phyloP scores from a whole-genome alignment of 2,113 vertebrate species.

The Rhea americana region DNA sequence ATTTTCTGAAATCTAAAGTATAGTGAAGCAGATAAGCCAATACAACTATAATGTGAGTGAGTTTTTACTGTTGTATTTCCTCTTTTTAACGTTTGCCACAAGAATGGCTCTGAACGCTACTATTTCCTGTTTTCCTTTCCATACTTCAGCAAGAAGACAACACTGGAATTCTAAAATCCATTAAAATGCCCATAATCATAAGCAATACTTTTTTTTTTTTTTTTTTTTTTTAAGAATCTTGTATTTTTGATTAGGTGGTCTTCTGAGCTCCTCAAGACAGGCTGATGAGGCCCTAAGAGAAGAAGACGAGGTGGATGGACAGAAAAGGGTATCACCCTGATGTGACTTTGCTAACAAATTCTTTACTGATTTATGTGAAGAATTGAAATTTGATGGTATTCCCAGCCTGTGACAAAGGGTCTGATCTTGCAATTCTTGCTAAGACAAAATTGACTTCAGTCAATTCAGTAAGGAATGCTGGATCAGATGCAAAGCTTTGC shows the following conservation, averaged over 20 bases:
- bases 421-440: background rate
- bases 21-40: background rate
- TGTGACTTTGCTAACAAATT: background rate
- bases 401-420: background rate
- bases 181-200: background rate
- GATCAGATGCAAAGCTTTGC: background rate
- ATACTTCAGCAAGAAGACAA: background rate
- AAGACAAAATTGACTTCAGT: background rate
- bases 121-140: background rate
- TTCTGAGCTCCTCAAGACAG: background rate
- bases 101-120: background rate
- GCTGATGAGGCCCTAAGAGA: background rate
- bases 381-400: background rate
- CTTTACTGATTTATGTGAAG: background rate
- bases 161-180: background rate
- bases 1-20: constrained; percentile 1
- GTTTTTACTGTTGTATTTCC: background rate
- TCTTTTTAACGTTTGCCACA: background rate
- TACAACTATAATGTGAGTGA: background rate
- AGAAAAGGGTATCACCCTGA: background rate
- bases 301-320: background rate
- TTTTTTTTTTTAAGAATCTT: background rate
- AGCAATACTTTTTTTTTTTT: background rate
- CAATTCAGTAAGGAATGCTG: background rate
- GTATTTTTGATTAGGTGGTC: background rate